phyloP scores from a whole-genome alignment of 2,888 invertebrate genomes.

The Lithophane leautieri region DNA sequence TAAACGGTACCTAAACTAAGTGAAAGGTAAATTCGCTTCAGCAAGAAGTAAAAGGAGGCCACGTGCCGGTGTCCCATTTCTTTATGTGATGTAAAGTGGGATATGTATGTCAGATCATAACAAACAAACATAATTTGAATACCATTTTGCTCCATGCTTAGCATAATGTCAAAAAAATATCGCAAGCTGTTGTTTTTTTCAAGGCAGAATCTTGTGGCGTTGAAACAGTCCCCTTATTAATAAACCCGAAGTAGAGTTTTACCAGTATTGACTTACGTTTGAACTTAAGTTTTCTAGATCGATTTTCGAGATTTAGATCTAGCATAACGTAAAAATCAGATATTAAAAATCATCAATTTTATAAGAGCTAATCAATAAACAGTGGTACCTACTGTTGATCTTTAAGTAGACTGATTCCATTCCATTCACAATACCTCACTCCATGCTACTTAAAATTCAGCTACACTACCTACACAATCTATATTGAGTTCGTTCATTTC shows the following conservation, averaged over 20 bases:
- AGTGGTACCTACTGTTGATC: not conserved
- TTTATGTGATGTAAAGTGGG: not conserved
- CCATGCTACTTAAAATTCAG: not conserved
- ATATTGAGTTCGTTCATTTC: not conserved
- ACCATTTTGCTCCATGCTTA: not conserved
- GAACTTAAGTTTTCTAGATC: not conserved
- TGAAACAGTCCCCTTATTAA: not conserved
- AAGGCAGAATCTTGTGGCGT: too few species aligned
- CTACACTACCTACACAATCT: not conserved
- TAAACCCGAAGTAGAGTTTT: not conserved
- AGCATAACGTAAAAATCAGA: not conserved
- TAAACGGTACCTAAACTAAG: not conserved
- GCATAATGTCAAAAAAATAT: not conserved
- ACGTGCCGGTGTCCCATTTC: not conserved
- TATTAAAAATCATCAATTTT: not conserved
- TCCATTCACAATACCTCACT: not conserved
- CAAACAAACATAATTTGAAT: not conserved
- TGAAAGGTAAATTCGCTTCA: constrained; percentile 1
- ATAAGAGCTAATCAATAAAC: not conserved
- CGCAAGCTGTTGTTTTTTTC: not conserved
- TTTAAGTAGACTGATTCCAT: not conserved
- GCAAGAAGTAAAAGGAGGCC: not conserved
- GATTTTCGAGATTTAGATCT: not conserved
- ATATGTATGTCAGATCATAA: not conserved
- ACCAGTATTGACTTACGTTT: not conserved